Base-by-base conservation (phyloP, 2,888 invertebrate genomes). In the Rotaria magnacalcarata region DNA sequence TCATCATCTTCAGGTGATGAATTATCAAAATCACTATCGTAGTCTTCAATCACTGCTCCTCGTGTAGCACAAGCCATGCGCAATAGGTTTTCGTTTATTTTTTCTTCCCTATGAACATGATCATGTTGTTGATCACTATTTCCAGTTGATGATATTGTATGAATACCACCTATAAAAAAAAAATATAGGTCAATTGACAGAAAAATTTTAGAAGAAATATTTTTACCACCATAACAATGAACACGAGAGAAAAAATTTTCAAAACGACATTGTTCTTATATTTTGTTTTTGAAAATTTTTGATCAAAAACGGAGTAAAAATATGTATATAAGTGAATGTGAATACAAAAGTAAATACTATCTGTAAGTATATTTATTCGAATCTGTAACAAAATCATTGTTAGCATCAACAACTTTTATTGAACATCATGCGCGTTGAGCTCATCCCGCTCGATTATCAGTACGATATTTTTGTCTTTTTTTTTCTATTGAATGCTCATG, bases 11-110 rank as follows among this genome's bases (percentile, higher is more conserved):
- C 80, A 11, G 16, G 10, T 24, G 80, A 47, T 47, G 80, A 80
- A 24, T 80, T 24, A 47, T 80, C 80, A n/a, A 80, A 80, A 47
- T 80, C 80, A 43, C 43, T 80, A 14, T 80, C 80, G 47, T 47
- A 47, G 16, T 67, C 67, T 67, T 67, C 67, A 67, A 10, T 67
- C 11, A 34, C 8, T 67, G 34, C 16, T 34, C 16, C 34, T 5
- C 19, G 34, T 27, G 6, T 41, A 19, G 67, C 3, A 27, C 6
- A 67, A 19, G 34, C 16, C 34, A 34, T 67, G 34, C 0, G 2
- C 19, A 67, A 16, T 34, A 34, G 67, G 16, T 67, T 16, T 34
- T 34, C 67, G 27, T 34, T 27, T 16, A 67, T 34, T 34, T 11
- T 67, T 27, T 67, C 67, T 34, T n/a, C 2, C 11, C 5, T 10